These are phyloP conservation scores for Lordiphosa clarofinis DNA, from an alignment of 1,140 invertebrate genomes.

Conservation along the genomic window DNA sequence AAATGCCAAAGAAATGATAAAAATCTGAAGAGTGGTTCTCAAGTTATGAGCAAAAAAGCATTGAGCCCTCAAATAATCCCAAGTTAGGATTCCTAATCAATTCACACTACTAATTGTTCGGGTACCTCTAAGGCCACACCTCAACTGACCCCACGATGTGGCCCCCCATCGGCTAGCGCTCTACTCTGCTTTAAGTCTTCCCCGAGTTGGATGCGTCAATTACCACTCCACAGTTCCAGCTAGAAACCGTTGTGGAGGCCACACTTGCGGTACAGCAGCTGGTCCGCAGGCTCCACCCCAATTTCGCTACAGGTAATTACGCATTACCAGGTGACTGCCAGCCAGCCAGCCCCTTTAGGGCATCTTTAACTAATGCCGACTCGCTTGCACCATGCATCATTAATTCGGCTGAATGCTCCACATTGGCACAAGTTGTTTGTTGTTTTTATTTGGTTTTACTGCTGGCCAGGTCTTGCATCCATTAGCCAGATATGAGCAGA, in stretches of 20 bases:
- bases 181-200: neutral
- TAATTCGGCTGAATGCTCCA: constrained; percentile 58
- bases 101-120: too few species aligned
- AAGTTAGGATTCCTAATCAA: too few species aligned
- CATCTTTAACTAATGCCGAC: constrained; percentile 42
- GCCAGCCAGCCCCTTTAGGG: constrained; percentile 30
- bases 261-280: constrained; percentile 8
- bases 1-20: too few species aligned
- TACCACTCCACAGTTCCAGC: constrained; percentile 26
- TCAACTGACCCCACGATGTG: too few species aligned
- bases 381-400: constrained; percentile 44
- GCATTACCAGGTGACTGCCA: constrained; percentile 62
- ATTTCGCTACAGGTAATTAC: constrained; percentile 27
- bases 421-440: constrained; percentile 28
- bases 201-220: constrained; percentile 41
- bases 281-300: constrained; percentile 1
- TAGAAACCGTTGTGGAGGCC: constrained; percentile 14
- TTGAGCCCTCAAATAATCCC: too few species aligned
- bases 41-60: too few species aligned
- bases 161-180: too few species aligned
- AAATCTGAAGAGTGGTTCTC: too few species aligned
- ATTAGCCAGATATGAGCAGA: constrained; percentile 32
- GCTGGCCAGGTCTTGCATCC: constrained; percentile 21
- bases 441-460: constrained; percentile 12
- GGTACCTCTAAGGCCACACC: too few species aligned